Evolutionary conservation across 1,140 invertebrate species (phyloP).

Genomic region (Drosophila elegans): DNA sequence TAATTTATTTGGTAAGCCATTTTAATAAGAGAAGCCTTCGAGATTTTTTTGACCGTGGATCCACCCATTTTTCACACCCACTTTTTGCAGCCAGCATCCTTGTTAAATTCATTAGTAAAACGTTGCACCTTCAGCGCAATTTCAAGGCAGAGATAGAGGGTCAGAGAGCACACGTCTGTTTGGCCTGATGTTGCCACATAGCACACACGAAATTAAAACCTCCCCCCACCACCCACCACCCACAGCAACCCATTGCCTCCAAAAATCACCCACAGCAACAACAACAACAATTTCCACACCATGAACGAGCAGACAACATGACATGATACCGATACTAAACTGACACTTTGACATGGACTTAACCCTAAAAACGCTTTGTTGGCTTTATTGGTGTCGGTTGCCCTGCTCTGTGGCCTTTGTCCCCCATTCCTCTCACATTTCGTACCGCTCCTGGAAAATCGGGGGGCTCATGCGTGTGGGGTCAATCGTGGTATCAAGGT

Average conservation of each 20-base stretch:
- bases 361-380: constrained; percentile 84
- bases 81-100: constrained; percentile 47
- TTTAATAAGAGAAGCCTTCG: too few relatives aligned
- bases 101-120: constrained; percentile 83
- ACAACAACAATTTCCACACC: constrained; percentile 23
- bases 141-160: constrained; percentile 12
- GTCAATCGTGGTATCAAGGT: constrained; percentile 39
- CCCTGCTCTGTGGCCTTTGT: constrained; percentile 44
- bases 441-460: background rate
- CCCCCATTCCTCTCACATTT: background rate
- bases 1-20: too few relatives aligned
- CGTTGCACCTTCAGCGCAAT: constrained; percentile 75
- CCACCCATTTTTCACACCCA: constrained; percentile 13
- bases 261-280: constrained; percentile 23
- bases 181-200: constrained; percentile 75
- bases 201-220: constrained; percentile 77
- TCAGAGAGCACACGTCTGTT: constrained; percentile 66
- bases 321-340: constrained; percentile 85
- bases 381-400: constrained; percentile 82
- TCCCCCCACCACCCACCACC: constrained; percentile 29
- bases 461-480: constrained; percentile 24
- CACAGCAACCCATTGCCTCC: background rate
- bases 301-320: constrained; percentile 67
- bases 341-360: constrained; percentile 85
- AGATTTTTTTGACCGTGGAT: constrained; percentile 1